These are phyloP conservation scores for Agelas oroides DNA, from an alignment of 37 sponge, comb jelly and placozoan genomes.

Conservation along the genomic window DNA sequence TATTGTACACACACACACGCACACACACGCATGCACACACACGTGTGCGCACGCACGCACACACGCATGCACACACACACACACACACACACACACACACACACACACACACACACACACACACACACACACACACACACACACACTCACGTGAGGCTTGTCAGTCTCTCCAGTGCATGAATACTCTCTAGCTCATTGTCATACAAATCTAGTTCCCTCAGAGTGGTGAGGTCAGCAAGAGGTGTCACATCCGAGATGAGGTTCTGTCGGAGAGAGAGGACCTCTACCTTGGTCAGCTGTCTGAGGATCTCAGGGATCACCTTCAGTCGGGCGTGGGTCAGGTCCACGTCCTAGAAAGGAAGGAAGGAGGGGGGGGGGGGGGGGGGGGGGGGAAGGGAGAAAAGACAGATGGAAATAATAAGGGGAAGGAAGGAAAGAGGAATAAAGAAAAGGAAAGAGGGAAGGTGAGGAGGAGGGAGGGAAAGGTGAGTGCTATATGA, in stretches of 20 bases:
- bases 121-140: neutral
- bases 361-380: neutral
- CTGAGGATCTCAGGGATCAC: conserved; percentile 31
- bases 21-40: too few relatives aligned
- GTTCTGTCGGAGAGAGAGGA: conserved; percentile 77
- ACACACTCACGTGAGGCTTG: conserved; percentile 46
- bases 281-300: conserved; percentile 42
- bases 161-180: conserved; percentile 44
- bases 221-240: conserved; percentile 46
- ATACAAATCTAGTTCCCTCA: conserved; percentile 82
- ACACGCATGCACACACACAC: too few relatives aligned
- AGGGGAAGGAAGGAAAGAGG: neutral
- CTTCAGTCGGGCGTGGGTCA: conserved; percentile 59
- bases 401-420: too few relatives aligned
- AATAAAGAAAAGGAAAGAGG: neutral
- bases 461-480: neutral
- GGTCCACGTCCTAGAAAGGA: conserved; percentile 52
- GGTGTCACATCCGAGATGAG: conserved; percentile 45
- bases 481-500: neutral
- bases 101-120: conserved; percentile 26
- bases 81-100: neutral
- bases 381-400: neutral
- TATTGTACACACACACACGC: too few relatives aligned
- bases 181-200: conserved; percentile 75
- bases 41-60: too few relatives aligned